Base-by-base conservation (phyloP, 2,888 invertebrate species). In the Cryptus armator region DNA sequence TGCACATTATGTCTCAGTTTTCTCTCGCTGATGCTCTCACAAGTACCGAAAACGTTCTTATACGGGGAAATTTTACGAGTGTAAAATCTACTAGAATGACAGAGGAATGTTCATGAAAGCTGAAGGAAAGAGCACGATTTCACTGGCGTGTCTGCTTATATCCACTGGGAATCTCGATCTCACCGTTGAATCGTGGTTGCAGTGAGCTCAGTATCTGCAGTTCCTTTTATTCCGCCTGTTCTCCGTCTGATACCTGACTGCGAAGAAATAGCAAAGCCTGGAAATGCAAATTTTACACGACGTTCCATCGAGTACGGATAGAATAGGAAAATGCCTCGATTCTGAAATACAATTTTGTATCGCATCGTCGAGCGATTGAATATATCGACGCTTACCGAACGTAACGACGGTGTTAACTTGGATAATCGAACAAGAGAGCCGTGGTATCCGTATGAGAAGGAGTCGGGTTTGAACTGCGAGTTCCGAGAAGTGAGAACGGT, bases 1-100 rank as follows among this genome's bases (percentile, higher is more conserved):
- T 87, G 87, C 88, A 88, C 87, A 88, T 90, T 89, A 88, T 86
- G 88, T 88, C 86, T 74, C 46, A 37, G 68, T 43, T 48, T 24
- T 81, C 74, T 46, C 48, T 75, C 68, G 67, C 37, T n/a, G 77
- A 10, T 43, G 51, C 4, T 66, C 12, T 68, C 29, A 14, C 16
- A 70, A 1, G 12, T 51, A 29, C n/a, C 43, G 56, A 46, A 74
- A 44, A 74, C 67, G 32, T 37, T 56, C 72, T 37, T 46, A 14
- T 48, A 67, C 66, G 29, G 19, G 51, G n/a, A 46, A 19, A 37
- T 71, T 74, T 71, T 59, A 62, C 68, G 46, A 66, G 48, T 66
- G 66, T 10, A 64, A 7, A 71, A 70, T 46, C 14, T 3, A 5
- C 32, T 6, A 32, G 43, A 19, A 68, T 68, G 19, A 43, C n/a